phyloP scores from a whole-genome alignment of 2,888 invertebrate species.

The Drosophila nr. perissopoda region DNA sequence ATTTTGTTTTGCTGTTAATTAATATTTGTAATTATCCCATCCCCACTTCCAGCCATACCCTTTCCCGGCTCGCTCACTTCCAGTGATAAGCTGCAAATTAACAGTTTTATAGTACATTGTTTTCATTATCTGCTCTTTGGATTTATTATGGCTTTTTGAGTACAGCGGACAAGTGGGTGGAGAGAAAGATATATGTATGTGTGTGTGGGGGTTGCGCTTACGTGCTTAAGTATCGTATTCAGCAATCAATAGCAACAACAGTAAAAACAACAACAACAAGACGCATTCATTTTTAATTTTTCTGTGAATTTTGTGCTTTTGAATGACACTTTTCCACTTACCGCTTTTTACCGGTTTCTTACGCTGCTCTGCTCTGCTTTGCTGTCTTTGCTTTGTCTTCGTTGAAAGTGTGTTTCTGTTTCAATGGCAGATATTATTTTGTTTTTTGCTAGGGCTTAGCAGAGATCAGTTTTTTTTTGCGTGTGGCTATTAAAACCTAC shows the following conservation, averaged over 20 bases:
- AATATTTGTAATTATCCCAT: constrained; percentile 63
- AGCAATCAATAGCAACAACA: constrained; percentile 44
- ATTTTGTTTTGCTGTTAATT: constrained; percentile 54
- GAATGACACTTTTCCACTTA: constrained; percentile 51
- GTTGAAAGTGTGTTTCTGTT: constrained; percentile 21
- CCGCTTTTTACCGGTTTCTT: constrained; percentile 8
- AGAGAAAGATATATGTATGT: not conserved
- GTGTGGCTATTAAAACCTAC: not conserved
- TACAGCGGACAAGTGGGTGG: not conserved
- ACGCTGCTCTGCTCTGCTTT: constrained; percentile 1
- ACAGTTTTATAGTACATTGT: constrained; percentile 42
- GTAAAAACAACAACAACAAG: not conserved
- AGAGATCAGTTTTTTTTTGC: not conserved
- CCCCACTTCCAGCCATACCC: not conserved
- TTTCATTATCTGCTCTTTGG: constrained; percentile 45
- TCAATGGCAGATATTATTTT: constrained; percentile 15
- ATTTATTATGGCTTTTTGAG: constrained; percentile 13
- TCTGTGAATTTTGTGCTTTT: constrained; percentile 39
- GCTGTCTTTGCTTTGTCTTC: constrained; percentile 6
- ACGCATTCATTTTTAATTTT: constrained; percentile 41
- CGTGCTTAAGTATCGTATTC: constrained; percentile 58
- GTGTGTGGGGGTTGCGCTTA: constrained; percentile 51
- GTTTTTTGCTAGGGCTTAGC: not conserved
- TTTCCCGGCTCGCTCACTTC: not conserved
- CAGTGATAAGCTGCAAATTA: constrained; percentile 55